Percentiles rank a stretch among this genome's conserved stretches.
Conservation (phyloP, 1,140 invertebrate species). For the Schlechtendalia chinensis region DNA sequence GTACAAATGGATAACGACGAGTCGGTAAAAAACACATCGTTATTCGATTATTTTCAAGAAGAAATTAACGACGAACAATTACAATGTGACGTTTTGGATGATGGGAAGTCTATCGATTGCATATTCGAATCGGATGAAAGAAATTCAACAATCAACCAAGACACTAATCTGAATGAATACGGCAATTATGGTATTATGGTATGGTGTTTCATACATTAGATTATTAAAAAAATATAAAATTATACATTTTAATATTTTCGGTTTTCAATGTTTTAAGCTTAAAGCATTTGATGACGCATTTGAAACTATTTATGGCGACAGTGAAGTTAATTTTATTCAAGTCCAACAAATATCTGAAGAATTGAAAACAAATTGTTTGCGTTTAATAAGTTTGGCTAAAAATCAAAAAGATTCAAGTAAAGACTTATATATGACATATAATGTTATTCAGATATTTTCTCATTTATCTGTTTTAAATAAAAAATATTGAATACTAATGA, state of each 20-base stretch:
- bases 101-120: background rate
- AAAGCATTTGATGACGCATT: slow-evolving; percentile 8
- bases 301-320: slow-evolving; percentile 1
- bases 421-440: background rate
- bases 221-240: background rate
- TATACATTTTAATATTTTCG: background rate
- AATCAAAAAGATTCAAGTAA: background rate
- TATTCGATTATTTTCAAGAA: background rate
- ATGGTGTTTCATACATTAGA: background rate
- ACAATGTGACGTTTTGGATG: background rate
- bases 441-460: background rate
- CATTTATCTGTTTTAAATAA: background rate
- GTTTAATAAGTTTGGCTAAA: background rate
- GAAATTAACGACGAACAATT: background rate
- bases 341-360: background rate
- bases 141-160: background rate
- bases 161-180: background rate
- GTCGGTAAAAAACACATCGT: background rate
- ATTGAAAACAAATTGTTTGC: background rate
- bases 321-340: background rate
- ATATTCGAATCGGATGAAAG: background rate
- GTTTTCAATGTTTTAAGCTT: background rate
- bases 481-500: no score
- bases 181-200: background rate
- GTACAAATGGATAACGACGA: background rate